Conservation (phyloP, 2,888 invertebrate species). For the Eupithecia exiguata region DNA sequence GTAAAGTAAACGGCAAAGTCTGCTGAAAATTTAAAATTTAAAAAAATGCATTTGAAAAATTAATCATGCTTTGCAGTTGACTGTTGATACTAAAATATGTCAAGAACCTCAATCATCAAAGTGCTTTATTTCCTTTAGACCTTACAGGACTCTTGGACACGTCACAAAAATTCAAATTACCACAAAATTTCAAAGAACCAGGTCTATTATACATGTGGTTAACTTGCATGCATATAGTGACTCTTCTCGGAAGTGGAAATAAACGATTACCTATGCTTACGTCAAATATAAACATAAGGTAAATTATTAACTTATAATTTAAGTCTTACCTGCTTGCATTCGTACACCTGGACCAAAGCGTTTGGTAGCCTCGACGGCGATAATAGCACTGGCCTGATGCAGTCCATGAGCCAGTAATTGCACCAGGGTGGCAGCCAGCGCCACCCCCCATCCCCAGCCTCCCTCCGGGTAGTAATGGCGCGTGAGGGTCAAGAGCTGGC, state of each 20-base stretch:
- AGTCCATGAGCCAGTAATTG: constrained; percentile 90
- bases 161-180: too few relatives aligned
- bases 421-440: constrained; percentile 88
- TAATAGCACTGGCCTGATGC: constrained; percentile 86
- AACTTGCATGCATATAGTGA: too few relatives aligned
- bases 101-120: too few relatives aligned
- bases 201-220: too few relatives aligned
- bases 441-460: constrained; percentile 94
- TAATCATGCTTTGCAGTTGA: not conserved
- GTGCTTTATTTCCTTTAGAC: too few relatives aligned
- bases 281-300: not conserved
- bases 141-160: too few relatives aligned
- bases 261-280: not conserved
- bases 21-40: not conserved
- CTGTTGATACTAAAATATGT: too few relatives aligned
- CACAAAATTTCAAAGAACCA: too few relatives aligned
- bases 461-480: constrained; percentile 95
- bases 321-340: constrained; percentile 86
- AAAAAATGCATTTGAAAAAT: not conserved
- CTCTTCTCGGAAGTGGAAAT: too few relatives aligned
- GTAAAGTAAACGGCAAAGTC: not conserved
- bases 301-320: not conserved
- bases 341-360: constrained; percentile 85
- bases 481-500: constrained; percentile 86
- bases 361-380: constrained; percentile 83